Base-by-base conservation (phyloP, 2,797 vertebrate genomes). In the Erethizon dorsatum region DNA sequence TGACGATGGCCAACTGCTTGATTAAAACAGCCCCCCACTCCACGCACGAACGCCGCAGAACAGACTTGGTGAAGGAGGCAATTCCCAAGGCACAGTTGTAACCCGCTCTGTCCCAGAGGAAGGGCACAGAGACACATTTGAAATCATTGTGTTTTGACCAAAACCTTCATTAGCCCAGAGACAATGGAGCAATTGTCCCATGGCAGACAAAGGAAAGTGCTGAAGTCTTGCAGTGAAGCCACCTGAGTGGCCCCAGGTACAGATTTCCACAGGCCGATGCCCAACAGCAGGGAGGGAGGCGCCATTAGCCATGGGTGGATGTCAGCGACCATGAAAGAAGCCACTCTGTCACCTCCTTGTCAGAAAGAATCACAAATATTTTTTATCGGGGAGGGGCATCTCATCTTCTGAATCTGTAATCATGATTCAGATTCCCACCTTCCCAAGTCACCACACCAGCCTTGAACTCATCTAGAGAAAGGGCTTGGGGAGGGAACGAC, bases 101-200 rank as follows among this genome's bases (percentile, higher is more conserved):
- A 54, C 59, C 20, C n/a, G 17, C 18, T 79, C 83, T 80, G 31
- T 71, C 33, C 50, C 73, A 73, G 65, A 59, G 5, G 77, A 88
- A 90, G 65, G 28, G 56, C 57, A 88, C 78, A 92, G 96, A 82
- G 65, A 57, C 87, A 75, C 93, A 84, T 91, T 83, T 92, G 84
- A 88, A 95, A 77, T 91, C 94, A 80, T 56, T 85, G 59, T 87
- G 56, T 77, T 95, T 90, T 75, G 87, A 93, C 89, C 89, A 47
- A 65, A 92, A 95, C 56, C 57, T n/a, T 91, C 83, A 91, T 96
- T 97, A 96, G 82, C 82, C 89, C 52, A 14, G 67, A 92, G 85
- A 97, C 96, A 97, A 73, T 75, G 73, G 71, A 24, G 8, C 45
- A 59, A 71, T 93, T 93, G 95, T 94, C 67, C 91, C 7, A 1